Evolutionary conservation across 1,140 invertebrate species (phyloP), one percentile per base, ranked within the genome.

Genomic region (Drosophila arizonae): DNA sequence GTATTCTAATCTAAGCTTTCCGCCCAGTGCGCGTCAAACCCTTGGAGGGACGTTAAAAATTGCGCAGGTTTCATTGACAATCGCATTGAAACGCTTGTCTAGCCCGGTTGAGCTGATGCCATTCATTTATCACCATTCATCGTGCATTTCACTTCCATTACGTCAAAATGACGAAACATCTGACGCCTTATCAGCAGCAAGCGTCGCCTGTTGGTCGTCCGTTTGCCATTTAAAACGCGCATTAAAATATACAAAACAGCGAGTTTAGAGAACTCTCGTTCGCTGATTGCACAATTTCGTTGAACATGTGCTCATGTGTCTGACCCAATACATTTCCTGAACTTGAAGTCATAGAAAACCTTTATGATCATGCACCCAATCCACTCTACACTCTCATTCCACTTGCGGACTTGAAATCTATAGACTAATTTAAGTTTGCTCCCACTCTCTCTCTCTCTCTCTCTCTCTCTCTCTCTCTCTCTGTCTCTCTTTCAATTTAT

Each of bases 281-380:
- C 8, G 26, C 51, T 30, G 28, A 24, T 28, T 30, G 5, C 28
- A 30, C 28, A 26, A 24, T 45, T 45, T 55, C 11, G 41, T 21
- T 4, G 33, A 41, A 52, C 41, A 77, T 76, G 11, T 50, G 41
- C 43, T 55, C 36, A 51, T 73, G 52, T 73, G 52, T 69, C 58
- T 63, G 66, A 65, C 46, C 74, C 63, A 55, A 69, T 58, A 80
- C 62, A 80, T 77, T 89, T 78, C 75, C 80, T 85, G 85, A 89
- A 85, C 85, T 89, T 88, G 85, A 58, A 71, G 76, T 71, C 43
- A 2, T 81, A 67, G 30, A 33, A 55, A 72, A 82, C 76, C 76
- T 67, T 73, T 72, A 82, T 76, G 72, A 65, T 69, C 68, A 33
- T 26, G 6, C 50, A 52, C n/a, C 15, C 30, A 11, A 9, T 15